Evolutionary conservation across 2,888 invertebrate species (phyloP), one percentile per base, ranked within the genome.

Genomic region (Therioaphis trifolii): DNA sequence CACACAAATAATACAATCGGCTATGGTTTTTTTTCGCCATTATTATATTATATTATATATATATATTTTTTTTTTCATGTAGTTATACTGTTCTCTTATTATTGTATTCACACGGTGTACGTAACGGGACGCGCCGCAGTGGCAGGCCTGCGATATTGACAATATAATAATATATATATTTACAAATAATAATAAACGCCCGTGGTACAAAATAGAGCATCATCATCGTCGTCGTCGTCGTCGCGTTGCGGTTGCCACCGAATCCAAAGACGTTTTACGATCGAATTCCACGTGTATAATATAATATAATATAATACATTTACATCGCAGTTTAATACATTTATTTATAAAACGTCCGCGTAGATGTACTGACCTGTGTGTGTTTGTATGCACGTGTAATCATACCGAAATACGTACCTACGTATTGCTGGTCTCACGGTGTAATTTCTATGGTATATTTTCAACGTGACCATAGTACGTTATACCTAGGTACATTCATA

Each of bases 61-160:
- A 35, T 35, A 35, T 63, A 29, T 63, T 29, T 68, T 46, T 52
- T 52, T n/a, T n/a, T n/a, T n/a, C n/a, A n/a, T n/a, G 35, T 18
- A 24, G 35, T 2, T 27, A 24, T 5, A n/a, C n/a, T n/a, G n/a
- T 40, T 69, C 24, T n/a, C 35, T 35, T 35, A 35, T 35, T 55
- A 61, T 71, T 72, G 71, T 61, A 72, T 80, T 80, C 71, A 58
- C 71, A 72, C 71, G 46, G 71, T 49, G 71, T 7, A 7, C 35
- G 35, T 80, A 72, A 80, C 80, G 80, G 80, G 27, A 72, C 61
- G 14, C 46, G 4, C 27, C 46, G n/a, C 18, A 0, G n/a, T 7
- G 21, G 63, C 63, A n/a, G 9, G 18, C 35, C 24, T 1, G 21
- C 58, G 58, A 58, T 58, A 58, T 21, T 21, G 5, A 12, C 76